phyloP scores from a whole-genome alignment of 2,888 invertebrate genomes.

The Parelbella ahira region DNA sequence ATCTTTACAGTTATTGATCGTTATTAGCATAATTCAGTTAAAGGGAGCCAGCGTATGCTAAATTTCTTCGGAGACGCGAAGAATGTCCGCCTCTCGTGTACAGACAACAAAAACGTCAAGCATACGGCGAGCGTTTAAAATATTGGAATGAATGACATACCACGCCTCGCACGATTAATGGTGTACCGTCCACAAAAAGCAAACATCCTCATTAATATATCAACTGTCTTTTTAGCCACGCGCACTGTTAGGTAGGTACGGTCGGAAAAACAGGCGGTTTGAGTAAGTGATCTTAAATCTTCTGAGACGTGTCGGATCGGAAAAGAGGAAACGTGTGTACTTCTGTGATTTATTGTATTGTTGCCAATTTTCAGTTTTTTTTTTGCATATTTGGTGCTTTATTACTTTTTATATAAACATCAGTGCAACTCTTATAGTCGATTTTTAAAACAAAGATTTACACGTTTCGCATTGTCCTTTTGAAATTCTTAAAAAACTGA shows the following conservation, averaged over 20 bases:
- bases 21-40: slow-evolving; percentile 27
- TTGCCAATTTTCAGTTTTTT: background rate
- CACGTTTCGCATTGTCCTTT: too few relatives aligned
- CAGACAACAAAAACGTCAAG: slow-evolving; percentile 72
- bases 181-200: slow-evolving; percentile 71
- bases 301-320: slow-evolving; percentile 1
- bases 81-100: slow-evolving; percentile 68
- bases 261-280: slow-evolving; percentile 40
- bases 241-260: slow-evolving; percentile 57
- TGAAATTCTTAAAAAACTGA: too few relatives aligned
- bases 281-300: slow-evolving; percentile 16
- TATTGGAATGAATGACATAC: slow-evolving; percentile 81
- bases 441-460: too few relatives aligned
- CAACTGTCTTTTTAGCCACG: slow-evolving; percentile 74
- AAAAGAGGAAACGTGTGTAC: slow-evolving; percentile 5
- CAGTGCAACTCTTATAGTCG: too few relatives aligned
- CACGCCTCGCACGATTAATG: slow-evolving; percentile 78
- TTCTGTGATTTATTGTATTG: slow-evolving; percentile 4
- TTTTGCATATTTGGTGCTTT: background rate
- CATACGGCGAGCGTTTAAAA: slow-evolving; percentile 69
- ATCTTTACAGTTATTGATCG: slow-evolving; percentile 26
- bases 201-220: slow-evolving; percentile 78
- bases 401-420: too few relatives aligned
- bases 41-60: slow-evolving; percentile 24
- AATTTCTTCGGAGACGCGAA: slow-evolving; percentile 43